Evolutionary conservation across 2,888 invertebrate species (phyloP), one percentile per base, ranked within the genome.

Genomic region (Cataglyphis altisquamis): DNA sequence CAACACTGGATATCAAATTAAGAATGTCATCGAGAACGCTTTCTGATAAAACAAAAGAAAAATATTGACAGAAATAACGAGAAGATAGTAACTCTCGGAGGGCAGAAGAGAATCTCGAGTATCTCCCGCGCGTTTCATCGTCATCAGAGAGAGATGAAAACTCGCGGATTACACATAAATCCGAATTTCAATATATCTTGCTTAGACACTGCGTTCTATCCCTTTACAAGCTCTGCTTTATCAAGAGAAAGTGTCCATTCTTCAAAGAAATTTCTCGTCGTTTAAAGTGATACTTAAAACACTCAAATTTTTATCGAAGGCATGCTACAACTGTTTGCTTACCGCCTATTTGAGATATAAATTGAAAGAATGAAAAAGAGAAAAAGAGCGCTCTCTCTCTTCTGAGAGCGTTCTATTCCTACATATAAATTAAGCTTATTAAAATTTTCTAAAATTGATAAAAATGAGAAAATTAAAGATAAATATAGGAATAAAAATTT

Each of bases 1-100:
- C 55, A 32, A 70, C n/a, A 70, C n/a, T 29, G 57, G 41, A 70
- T 41, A 25, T 78, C 21, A 29, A 41, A 70, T 70, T 29, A 60
- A 78, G n/a, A 12, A 18, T 48, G 32, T 64, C 60, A 36, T 1
- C 18, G 15, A 18, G 0, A 32, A 18, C 21, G 15, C 9, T 10
- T 2, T 72, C 9, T 21, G 18, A 48, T 36, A 21, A 32, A 15
- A 15, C 9, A 15, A 67, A 15, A 41, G 10, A 29, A 67, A 3
- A 48, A 41, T 18, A n/a, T n/a, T 9, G n/a, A 8, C 10, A 29
- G 29, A 41, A 21, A 32, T 45, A n/a, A 70, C 29, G 12, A 45
- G 12, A 45, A 15, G 10, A 45, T 45, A 45, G 3, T 45, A 48
- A 48, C 5, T 48, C 48, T 48, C 6, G 1, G 6, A 48, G 48